Base-by-base conservation (phyloP, 1,140 invertebrate species). In the Penaeus indicus region DNA sequence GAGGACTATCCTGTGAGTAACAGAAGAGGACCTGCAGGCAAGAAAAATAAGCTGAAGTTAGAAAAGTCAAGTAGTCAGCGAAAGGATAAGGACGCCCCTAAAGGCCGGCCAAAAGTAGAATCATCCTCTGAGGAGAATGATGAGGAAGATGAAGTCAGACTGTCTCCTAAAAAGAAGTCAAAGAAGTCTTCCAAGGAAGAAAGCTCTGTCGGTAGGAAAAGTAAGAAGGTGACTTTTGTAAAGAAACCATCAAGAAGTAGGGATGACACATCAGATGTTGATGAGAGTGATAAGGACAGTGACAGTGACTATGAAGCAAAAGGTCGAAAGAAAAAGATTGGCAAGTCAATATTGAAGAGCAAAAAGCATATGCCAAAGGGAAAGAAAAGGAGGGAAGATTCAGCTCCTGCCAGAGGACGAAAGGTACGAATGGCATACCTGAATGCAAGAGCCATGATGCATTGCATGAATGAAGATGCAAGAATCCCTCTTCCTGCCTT, bases 401-500 rank as follows among this genome's bases (percentile, higher is more conserved):
- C 72, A 75, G 38, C 88, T 21, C 83, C 88, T 25, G 47, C 78
- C n/a, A 22, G 67, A 72, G 21, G 84, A 38, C 32, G 88, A 18
- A 47, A 27, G 19, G 78, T 84, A 13, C 94, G 97, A 89, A 97
- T 97, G 92, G 97, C 97, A 47, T 97, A 97, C 11, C 92, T 98
- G 25, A 98, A 98, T 93, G 97, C 97, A 0, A 92, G 96, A 91
- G 97, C 97, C n/a, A 97, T 98, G 94, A 97, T 98, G 60, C 97
- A 97, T 92, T 97, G 97, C 92, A 93, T 98, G 21, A 97, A 97
- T 91, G 97, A 98, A 92, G 97, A 97, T 92, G 97, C 97, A 92
- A 96, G 95, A 67, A 83, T 85, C 61, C 89, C 87, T 77, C 79
- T 90, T 5, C 88, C 90, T 25, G 16, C 86, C 80, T 62, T 84